Evolutionary conservation across 2,797 vertebrate species (phyloP).

Genomic region (Morelia viridis): DNA sequence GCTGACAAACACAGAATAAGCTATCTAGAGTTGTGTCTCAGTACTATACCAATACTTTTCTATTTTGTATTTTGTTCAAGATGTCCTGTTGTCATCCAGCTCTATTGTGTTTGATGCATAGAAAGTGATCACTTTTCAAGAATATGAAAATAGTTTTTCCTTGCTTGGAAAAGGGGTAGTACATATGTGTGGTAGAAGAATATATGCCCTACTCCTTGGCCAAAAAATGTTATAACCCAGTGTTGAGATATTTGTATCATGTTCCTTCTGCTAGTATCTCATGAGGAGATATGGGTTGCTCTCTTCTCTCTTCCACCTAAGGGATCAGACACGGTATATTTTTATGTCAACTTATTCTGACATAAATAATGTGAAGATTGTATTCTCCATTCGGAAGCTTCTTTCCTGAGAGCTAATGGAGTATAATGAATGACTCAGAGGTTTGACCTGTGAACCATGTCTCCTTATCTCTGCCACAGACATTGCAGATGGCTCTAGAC

Average conservation of each 20-base stretch:
- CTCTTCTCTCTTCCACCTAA: background rate
- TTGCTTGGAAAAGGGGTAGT: background rate
- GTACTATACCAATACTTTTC: background rate
- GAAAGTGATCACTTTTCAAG: background rate
- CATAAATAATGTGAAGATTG: background rate
- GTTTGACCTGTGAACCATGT: background rate
- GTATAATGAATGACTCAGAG: background rate
- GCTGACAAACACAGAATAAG: background rate
- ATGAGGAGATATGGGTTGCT: no score
- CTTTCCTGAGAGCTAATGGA: background rate
- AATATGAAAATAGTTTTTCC: background rate
- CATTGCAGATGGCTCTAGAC: background rate
- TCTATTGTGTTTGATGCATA: background rate
- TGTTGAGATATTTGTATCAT: background rate
- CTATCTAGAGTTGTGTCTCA: background rate
- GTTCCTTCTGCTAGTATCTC: background rate
- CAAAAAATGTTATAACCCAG: background rate
- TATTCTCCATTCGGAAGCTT: background rate
- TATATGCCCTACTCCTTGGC: background rate
- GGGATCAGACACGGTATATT: background rate
- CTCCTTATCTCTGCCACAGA: background rate
- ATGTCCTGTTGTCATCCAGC: background rate
- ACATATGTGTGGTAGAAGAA: no score
- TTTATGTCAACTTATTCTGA: background rate
- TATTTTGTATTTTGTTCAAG: background rate